Evolutionary conservation across 2,888 invertebrate species (phyloP), one percentile per base, ranked within the genome.

Genomic region (Tiliacea aurago): DNA sequence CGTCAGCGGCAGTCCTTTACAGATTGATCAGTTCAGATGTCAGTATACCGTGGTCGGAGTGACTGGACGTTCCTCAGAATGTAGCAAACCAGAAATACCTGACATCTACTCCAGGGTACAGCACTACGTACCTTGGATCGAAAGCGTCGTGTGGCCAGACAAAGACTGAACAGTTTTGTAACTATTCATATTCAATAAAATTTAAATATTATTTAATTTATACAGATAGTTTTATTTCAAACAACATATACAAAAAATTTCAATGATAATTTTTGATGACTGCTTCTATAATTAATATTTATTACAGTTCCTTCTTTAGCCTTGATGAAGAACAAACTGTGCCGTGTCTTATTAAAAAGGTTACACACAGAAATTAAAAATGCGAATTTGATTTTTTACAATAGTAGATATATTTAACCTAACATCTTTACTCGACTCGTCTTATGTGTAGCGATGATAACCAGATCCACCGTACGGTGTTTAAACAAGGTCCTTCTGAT

Each of bases 41-140:
- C 93, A 96, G 91, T 96, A 96, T 81, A 93, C 92, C 4, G 83
- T 97, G 0, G 87, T 97, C 1, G 97, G 97, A 0, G 88, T 97
- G 0, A 96, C 96, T 13, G 96, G 95, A 13, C 88, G 95, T 78
- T 93, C 96, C 62, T 89, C 90, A 78, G 76, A 91, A 37, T 96
- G 97, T 83, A 94, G 95, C 6, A 53, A 49, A 10, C 85, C 85
- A 66, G 90, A 75, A 20, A 89, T 88, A 79, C 97, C 95, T 0
- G 97, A 96, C 1, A 92, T 97, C 11, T 97, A 97, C 85, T 97
- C 97, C 0, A 93, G 96, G 56, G 96, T 97, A 0, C 93, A 93
- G 7, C 62, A 94, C 51, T 97, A 96, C 83, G 83, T 97, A 1
- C 90, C 96, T 4, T 97, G 97, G 97, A 96, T 97, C 47, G 97